Evolutionary conservation across 2,113 vertebrate genomes (phyloP), one percentile per base, ranked within the genome.

Genomic region (Sebastes fasciatus): DNA sequence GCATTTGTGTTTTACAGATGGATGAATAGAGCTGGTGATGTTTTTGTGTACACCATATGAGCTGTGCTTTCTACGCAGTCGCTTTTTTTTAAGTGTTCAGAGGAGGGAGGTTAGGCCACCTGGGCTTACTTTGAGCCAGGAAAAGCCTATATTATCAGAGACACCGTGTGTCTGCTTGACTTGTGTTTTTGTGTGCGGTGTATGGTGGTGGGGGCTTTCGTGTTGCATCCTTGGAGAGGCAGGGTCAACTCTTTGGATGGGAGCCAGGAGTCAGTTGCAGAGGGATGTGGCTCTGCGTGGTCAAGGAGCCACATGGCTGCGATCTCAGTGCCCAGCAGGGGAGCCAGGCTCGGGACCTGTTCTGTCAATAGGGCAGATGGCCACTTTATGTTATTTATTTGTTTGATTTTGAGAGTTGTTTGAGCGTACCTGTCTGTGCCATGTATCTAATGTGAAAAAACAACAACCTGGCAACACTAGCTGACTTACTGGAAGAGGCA

Each of bases 311-410:
- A 75, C 83, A 82, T 65, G 88, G 81, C 70, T 74, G 81, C n/a
- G 17, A 80, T 86, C 86, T 81, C 73, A 51, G 75, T 14, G 82
- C 80, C 74, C 82, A 74, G 83, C 77, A 45, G 85, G 88, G 86
- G 80, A 34, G 46, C 57, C 5, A 10, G n/a, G 68, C 82, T 74
- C 40, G 26, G 70, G 61, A 85, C 74, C 79, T 67, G 62, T 67
- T 58, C 73, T 89, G 82, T 92, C 91, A 81, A 68, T 46, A 82
- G 75, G 84, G 77, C 88, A 83, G 81, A 88, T 89, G 85, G 85
- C 40, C 17, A 14, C 83, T 84, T 74, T 83, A 55, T 68, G 52
- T 62, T 71, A 60, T 71, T 55, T 69, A 23, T 84, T 71, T 79
- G 43, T 82, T 64, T 77, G 70, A 61, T 72, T 70, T 78, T 79